A percentile compares a stretch with the other conserved stretches of the same genome.
These are phyloP conservation scores for Chalcosyrphus nemorum DNA, from an alignment of 2,888 invertebrate species.

Conservation along the genomic window DNA sequence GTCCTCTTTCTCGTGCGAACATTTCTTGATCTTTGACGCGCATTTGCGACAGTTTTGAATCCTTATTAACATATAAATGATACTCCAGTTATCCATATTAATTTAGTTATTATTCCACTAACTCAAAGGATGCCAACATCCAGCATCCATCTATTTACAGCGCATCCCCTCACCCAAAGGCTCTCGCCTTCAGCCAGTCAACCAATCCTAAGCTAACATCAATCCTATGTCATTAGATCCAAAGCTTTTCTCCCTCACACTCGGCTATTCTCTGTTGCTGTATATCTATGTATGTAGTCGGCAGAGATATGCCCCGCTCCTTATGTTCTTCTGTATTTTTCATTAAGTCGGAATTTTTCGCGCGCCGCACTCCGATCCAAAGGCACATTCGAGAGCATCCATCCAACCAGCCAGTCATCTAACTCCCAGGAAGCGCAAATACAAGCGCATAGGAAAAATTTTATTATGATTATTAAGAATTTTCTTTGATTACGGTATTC, in stretches of 20 bases:
- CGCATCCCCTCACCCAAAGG: background rate
- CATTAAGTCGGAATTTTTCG: constrained; percentile 70
- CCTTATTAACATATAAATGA: constrained; percentile 75
- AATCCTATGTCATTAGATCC: constrained; percentile 70
- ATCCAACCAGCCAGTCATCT: constrained; percentile 22
- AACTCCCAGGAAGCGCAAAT: constrained; percentile 62
- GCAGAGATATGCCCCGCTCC: constrained; percentile 42
- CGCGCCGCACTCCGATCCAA: constrained; percentile 43
- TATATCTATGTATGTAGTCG: no score
- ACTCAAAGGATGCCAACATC: constrained; percentile 64
- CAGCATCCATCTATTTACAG: constrained; percentile 53
- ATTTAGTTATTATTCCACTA: constrained; percentile 74
- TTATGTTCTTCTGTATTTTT: constrained; percentile 57
- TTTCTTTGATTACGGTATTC: constrained; percentile 72
- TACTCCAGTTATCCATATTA: constrained; percentile 75
- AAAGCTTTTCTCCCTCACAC: constrained; percentile 37
- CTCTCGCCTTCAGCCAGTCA: constrained; percentile 47
- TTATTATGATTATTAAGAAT: constrained; percentile 72
- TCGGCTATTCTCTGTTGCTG: no score
- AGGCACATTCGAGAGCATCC: constrained; percentile 49
- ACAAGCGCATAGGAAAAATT: constrained; percentile 68
- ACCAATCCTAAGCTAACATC: constrained; percentile 64
- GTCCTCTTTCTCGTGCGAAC: constrained; percentile 59
- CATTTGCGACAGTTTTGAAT: constrained; percentile 70
- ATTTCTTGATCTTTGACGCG: constrained; percentile 71